Conservation (phyloP, 2,797 vertebrate species). For the Girardinus metallicus region DNA sequence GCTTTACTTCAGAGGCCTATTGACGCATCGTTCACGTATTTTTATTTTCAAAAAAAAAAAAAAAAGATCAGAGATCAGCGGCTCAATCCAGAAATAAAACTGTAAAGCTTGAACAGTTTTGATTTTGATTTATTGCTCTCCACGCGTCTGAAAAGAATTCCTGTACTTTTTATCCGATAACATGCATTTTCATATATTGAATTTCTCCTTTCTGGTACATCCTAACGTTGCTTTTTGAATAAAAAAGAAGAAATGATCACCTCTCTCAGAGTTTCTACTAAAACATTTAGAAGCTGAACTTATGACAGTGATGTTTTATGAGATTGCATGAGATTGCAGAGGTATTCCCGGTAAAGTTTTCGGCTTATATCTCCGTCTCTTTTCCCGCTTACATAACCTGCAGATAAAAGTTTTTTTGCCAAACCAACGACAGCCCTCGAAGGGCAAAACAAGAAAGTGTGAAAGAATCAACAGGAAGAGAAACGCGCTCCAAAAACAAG, state of each 20-base stretch:
- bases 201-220: neutral
- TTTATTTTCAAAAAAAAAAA: neutral
- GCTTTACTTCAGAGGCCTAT: neutral
- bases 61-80: slow-evolving; percentile 1
- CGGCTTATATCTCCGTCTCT: neutral
- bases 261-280: slow-evolving; percentile 10
- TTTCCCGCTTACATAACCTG: slow-evolving; percentile 16
- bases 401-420: slow-evolving; percentile 12
- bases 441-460: slow-evolving; percentile 15
- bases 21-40: neutral
- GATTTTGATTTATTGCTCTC: slow-evolving; percentile 6
- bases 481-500: slow-evolving; percentile 5
- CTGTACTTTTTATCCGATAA: slow-evolving; percentile 4
- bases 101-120: neutral
- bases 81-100: slow-evolving; percentile 10
- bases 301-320: slow-evolving; percentile 10
- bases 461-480: slow-evolving; percentile 19
- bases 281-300: slow-evolving; percentile 9
- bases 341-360: slow-evolving; percentile 19
- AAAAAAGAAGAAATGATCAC: neutral
- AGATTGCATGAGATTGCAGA: slow-evolving; percentile 18
- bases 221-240: neutral
- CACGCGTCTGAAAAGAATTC: neutral
- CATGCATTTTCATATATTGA: neutral
- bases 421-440: neutral